Evolutionary conservation across 2,888 invertebrate genomes (phyloP).

Genomic region (Ashinkailepas kermadecensis): DNA sequence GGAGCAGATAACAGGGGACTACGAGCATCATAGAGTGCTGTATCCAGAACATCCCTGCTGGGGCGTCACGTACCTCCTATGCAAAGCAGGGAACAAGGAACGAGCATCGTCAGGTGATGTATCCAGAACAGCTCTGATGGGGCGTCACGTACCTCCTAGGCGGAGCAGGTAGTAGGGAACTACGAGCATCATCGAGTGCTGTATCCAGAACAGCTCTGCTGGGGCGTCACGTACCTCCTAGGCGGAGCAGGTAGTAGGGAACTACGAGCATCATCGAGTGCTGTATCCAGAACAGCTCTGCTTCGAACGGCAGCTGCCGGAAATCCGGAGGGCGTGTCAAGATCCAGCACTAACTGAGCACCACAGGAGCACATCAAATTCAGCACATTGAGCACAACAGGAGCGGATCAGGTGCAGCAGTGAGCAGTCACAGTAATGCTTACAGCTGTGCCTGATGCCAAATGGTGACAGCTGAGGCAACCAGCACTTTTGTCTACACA

Average conservation of each 20-base stretch:
- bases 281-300: constrained; percentile 89
- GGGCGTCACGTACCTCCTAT: too few species aligned
- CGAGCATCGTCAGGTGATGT: not conserved
- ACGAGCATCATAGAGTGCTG: constrained; percentile 92
- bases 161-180: constrained; percentile 84
- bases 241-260: constrained; percentile 75
- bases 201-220: constrained; percentile 87
- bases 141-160: constrained; percentile 46
- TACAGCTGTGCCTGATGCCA: too few species aligned
- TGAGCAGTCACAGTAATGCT: too few species aligned
- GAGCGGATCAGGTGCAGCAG: too few species aligned
- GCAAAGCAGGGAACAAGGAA: too few species aligned
- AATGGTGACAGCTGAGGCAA: too few species aligned
- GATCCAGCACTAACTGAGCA: too few species aligned
- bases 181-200: constrained; percentile 89
- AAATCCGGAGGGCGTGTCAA: constrained; percentile 27
- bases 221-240: constrained; percentile 46
- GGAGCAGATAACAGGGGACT: constrained; percentile 84
- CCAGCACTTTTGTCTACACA: too few species aligned
- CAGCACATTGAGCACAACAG: too few species aligned
- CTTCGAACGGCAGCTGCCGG: constrained; percentile 79
- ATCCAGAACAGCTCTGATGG: not conserved
- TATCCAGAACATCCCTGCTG: constrained; percentile 66
- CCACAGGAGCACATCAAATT: too few species aligned
- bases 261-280: constrained; percentile 91